Base-by-base conservation (phyloP, 2,888 invertebrate genomes). In the Brenthis daphne region DNA sequence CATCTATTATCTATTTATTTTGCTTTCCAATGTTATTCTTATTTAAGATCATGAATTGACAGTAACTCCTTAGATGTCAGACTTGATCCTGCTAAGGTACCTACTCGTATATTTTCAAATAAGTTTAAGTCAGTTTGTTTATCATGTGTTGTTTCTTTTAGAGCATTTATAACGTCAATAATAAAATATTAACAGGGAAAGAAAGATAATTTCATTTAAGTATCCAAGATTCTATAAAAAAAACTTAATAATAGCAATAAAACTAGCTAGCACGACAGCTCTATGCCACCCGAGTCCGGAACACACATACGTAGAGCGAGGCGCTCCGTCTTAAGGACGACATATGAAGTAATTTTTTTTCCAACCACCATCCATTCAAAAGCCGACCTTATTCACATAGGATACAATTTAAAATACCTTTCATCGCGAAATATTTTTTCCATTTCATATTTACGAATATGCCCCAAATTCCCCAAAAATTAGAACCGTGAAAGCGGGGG, bases 391-490 rank as follows among this genome's bases (percentile, higher is more conserved):
- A 84, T 68, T 43, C 0, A 67, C 16, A 3, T 2, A 1, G 6
- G 1, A 76, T 82, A 90, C 73, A 77, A 84, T 80, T 69, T 72
- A 84, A 79, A 87, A 73, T 86, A 68, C 72, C n/a, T 64, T 72
- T 77, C 70, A 69, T 76, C 85, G 86, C 86, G 87, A 89, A 90
- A 92, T 92, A 92, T 92, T 92, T 92, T 92, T 92, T 92, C 92
- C 92, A 92, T 92, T 92, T 92, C 92, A 93, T 92, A 93, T 93
- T 93, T 93, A 93, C 93, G 93, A 93, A 93, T 93, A 93, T 93
- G 92, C 90, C 93, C 92, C 92, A 92, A 93, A 93, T 93, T 93
- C 93, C 90, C 92, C 87, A 93, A 93, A 93, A 93, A 93, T 93
- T 93, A 93, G 93, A 93, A 93, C 93, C 91, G 92, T 93, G 93